A percentile compares a stretch with the other conserved stretches of the same genome.
Conservation (phyloP, 92 coral and sea anemone species). For the Phymanthus crucifer region DNA sequence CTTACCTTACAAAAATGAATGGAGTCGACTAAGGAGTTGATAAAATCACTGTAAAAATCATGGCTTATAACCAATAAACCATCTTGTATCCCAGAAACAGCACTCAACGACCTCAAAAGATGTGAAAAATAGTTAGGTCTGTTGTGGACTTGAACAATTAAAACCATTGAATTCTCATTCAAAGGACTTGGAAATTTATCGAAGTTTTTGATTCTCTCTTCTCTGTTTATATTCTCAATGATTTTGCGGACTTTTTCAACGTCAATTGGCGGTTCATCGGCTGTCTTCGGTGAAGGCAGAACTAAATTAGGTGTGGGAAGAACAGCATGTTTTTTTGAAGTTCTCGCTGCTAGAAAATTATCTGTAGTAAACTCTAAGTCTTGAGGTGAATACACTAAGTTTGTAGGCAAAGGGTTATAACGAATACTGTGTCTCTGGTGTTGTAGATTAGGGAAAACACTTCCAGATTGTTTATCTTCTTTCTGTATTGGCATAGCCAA, state of each 20-base stretch:
- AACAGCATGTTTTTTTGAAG: background rate
- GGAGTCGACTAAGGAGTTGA: slow-evolving; percentile 64
- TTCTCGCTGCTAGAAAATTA: slow-evolving; percentile 10
- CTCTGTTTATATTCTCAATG: slow-evolving; percentile 50
- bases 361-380: background rate
- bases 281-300: slow-evolving; percentile 9
- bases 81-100: slow-evolving; percentile 73
- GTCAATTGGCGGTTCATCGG: slow-evolving; percentile 26
- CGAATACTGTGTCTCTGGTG: slow-evolving; percentile 23
- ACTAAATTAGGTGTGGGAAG: slow-evolving; percentile 10
- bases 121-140: slow-evolving; percentile 79
- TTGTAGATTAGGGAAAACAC: slow-evolving; percentile 4
- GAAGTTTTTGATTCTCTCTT: slow-evolving; percentile 54
- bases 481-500: slow-evolving; percentile 34
- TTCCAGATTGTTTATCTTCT: slow-evolving; percentile 27
- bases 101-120: slow-evolving; percentile 70
- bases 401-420: slow-evolving; percentile 5
- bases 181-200: slow-evolving; percentile 62
- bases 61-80: slow-evolving; percentile 80
- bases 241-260: slow-evolving; percentile 54
- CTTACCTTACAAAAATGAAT: slow-evolving; percentile 88
- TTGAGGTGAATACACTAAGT: background rate
- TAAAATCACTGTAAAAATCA: slow-evolving; percentile 72
- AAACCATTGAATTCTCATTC: slow-evolving; percentile 58
- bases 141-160: slow-evolving; percentile 89